These are phyloP conservation scores for Micronisus gabar DNA, from an alignment of 2,113 vertebrate species.

Conservation along the genomic window DNA sequence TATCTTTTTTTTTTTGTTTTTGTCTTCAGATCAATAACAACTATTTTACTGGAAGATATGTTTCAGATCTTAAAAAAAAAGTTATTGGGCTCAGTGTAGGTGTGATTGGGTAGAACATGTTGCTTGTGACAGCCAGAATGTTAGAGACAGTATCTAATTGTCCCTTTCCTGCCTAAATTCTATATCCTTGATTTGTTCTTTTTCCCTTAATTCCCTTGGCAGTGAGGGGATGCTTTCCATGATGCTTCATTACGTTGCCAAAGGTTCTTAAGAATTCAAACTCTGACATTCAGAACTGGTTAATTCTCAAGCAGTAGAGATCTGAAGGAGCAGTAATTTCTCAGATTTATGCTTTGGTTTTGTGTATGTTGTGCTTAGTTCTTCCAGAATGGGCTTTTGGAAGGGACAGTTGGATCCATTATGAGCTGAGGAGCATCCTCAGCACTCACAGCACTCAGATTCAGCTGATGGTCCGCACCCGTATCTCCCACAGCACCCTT, in stretches of 20 bases:
- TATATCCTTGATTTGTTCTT: background rate
- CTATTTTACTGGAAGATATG: background rate
- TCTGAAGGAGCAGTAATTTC: background rate
- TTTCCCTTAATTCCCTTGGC: background rate
- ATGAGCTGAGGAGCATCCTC: constrained; percentile 70
- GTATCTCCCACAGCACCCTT: constrained; percentile 72
- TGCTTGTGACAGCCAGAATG: background rate
- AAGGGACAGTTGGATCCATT: constrained; percentile 76
- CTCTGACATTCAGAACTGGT: background rate
- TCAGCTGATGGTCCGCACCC: constrained; percentile 83
- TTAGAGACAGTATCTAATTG: background rate
- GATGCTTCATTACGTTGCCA: background rate
- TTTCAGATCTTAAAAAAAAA: background rate
- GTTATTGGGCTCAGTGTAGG: background rate
- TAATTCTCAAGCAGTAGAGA: background rate
- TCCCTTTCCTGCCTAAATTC: background rate
- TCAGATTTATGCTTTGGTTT: background rate
- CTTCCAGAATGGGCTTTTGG: constrained; percentile 87
- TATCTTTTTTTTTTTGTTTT: background rate
- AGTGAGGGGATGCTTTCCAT: background rate
- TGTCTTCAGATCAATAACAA: background rate
- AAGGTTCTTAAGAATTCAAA: background rate
- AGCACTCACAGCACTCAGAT: constrained; percentile 69
- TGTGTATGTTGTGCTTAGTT: constrained; percentile 51
- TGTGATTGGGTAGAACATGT: background rate